A percentile compares a stretch with the other conserved stretches of the same genome.
phyloP scores from a whole-genome alignment of 2,113 vertebrate species.

The Pomatostomus ruficeps region DNA sequence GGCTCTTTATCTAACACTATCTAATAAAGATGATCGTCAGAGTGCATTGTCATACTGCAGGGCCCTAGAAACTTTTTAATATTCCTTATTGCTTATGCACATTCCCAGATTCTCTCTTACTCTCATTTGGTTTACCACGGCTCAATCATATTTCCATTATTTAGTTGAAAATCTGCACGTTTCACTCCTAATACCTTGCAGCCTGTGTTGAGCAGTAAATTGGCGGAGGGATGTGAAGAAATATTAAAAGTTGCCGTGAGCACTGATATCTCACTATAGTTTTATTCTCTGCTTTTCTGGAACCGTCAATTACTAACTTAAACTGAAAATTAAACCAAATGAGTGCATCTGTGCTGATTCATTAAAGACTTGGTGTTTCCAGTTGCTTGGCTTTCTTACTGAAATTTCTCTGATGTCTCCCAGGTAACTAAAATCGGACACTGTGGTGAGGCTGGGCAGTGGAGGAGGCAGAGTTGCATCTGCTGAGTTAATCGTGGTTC shows the following conservation, averaged over 20 bases:
- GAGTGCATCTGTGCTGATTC: neutral
- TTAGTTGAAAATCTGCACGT: conserved; percentile 45
- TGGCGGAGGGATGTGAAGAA: neutral
- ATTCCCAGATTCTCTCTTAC: neutral
- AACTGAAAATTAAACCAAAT: neutral
- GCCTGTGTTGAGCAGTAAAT: conserved; percentile 21
- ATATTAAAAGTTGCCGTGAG: neutral
- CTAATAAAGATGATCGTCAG: conserved; percentile 71
- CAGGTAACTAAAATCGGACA: neutral
- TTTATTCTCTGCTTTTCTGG: neutral
- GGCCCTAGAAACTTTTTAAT: conserved; percentile 61
- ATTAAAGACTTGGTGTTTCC: neutral
- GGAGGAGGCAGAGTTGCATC: neutral
- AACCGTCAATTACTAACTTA: neutral
- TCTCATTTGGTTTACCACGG: neutral
- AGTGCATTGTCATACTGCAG: conserved; percentile 67
- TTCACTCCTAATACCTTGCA: neutral
- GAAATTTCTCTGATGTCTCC: neutral
- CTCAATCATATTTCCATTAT: conserved; percentile 56
- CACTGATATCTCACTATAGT: neutral
- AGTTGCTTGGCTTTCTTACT: neutral
- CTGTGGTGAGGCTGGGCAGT: neutral
- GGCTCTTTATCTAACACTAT: conserved; percentile 61
- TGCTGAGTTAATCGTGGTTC: neutral
- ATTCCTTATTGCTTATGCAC: conserved; percentile 50